These are phyloP conservation scores for Aporrectodea caliginosa DNA, from an alignment of 1,140 invertebrate species.

Conservation along the genomic window DNA sequence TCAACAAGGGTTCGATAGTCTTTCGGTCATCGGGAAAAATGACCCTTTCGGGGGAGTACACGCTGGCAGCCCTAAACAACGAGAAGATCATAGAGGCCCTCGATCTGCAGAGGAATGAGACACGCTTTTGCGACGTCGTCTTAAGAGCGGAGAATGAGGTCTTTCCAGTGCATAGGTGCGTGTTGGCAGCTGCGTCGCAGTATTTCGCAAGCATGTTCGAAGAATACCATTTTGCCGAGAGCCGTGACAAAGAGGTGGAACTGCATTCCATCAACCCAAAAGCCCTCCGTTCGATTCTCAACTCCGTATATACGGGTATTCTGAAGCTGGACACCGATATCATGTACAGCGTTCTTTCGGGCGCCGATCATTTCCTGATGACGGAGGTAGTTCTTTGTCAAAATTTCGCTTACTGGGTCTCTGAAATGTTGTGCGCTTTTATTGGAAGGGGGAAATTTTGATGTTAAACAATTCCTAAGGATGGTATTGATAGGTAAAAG, in stretches of 20 bases:
- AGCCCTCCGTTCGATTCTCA: background rate
- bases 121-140: slow-evolving; percentile 60
- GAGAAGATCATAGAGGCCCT: slow-evolving; percentile 1
- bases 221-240: slow-evolving; percentile 44
- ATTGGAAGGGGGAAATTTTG: no score
- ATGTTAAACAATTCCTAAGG: no score
- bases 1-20: no score
- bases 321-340: slow-evolving; percentile 12
- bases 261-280: slow-evolving; percentile 8
- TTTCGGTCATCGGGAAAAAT: no score
- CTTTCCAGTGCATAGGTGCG: slow-evolving; percentile 63
- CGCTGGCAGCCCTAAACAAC: background rate
- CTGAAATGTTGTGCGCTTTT: no score
- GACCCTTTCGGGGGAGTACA: background rate
- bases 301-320: slow-evolving; percentile 1
- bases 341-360: slow-evolving; percentile 14
- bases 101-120: slow-evolving; percentile 8
- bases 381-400: background rate
- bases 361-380: slow-evolving; percentile 11
- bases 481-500: no score
- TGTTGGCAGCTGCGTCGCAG: slow-evolving; percentile 55
- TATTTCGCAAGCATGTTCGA: slow-evolving; percentile 57
- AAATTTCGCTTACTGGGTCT: no score
- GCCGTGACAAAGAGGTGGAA: slow-evolving; percentile 44
- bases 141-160: slow-evolving; percentile 61